Evolutionary conservation across 2,888 invertebrate species (phyloP), one percentile per base, ranked within the genome.

Genomic region (Ormia ochracea): DNA sequence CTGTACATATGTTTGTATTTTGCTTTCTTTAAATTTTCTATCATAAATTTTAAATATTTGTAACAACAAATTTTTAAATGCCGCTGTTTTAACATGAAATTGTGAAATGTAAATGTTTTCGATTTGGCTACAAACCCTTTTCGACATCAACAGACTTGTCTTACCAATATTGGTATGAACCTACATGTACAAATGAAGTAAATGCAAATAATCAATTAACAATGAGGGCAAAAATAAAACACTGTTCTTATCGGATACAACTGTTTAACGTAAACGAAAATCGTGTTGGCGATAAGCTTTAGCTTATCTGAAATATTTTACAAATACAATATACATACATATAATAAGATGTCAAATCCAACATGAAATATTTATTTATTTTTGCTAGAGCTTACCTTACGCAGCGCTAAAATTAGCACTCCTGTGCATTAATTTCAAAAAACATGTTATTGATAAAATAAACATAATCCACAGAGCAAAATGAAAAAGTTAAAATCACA

Each of bases 341-440:
- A 26, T 41, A 38, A 10, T 33, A 12, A 45, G 31, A 3, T 12
- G 21, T 21, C 12, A 45, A n/a, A n/a, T n/a, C n/a, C 2, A 45
- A n/a, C n/a, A 31, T 38, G 10, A 26, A 26, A 28, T 28, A 17
- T 50, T 50, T 50, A 28, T 56, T 36, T 52, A 14, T 23, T 6
- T 58, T 12, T 26, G 54, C 9, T 17, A 63, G 54, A 61, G 63
- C 74, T 74, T 52, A 79, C 78, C 79, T 74, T 80, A 77, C 70
- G 68, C 81, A 61, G 79, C 81, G 82, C 79, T 77, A 56, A 75
- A 73, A 78, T 73, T 75, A 79, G 82, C 81, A 82, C 79, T 81
- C 78, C 79, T 85, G 83, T 82, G 83, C 85, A 85, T 84, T 83
- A 81, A 83, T 82, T 81, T 80, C 82, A 81, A 74, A 81, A 82